Evolutionary conservation across 1,140 invertebrate species (phyloP), one percentile per base, ranked within the genome.

Genomic region (Aricia agestis): DNA sequence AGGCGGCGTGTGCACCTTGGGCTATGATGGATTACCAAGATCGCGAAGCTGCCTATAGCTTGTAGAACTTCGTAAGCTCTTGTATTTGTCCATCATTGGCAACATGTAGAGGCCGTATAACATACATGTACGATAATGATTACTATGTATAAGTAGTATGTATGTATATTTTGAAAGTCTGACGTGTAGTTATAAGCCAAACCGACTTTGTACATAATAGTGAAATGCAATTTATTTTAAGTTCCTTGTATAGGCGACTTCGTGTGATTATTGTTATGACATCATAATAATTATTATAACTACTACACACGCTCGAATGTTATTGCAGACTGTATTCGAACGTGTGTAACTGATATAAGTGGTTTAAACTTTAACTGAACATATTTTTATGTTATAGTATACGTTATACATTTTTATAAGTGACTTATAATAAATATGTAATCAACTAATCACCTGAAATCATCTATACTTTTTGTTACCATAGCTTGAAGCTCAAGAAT

Each of bases 401-500:
- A 25, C 25, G 25, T 25, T 25, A 25, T 2, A 25, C 25, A 25
- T 25, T 25, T 25, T 25, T 25, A 25, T 25, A 25, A n/a, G n/a
- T n/a, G n/a, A 25, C 25, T 25, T 25, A 25, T 25, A 25, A 25
- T n/a, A 25, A 25, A 25, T 2, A 25, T 25, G 25, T 2, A n/a
- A n/a, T n/a, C n/a, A n/a, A n/a, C n/a, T 52, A 52, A 63, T 63
- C 59, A 19, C 59, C 6, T 31, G 59, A 19, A 63, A 63, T 63
- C 59, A 9, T 63, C 59, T 68, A n/a, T 45, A 45, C 45, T 36
- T 68, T 80, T 76, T 82, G 82, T 89, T 89, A 88, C 87, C 83
- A 77, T 83, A 81, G 82, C 84, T 86, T 72, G 73, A 83, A 82
- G 86, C 88, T 90, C 86, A 89, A 88, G 78, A 78, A 82, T 74